A percentile compares a stretch with the other conserved stretches of the same genome.
phyloP scores from a whole-genome alignment of 2,113 vertebrate species.

The Gymnocephalus cernua region DNA sequence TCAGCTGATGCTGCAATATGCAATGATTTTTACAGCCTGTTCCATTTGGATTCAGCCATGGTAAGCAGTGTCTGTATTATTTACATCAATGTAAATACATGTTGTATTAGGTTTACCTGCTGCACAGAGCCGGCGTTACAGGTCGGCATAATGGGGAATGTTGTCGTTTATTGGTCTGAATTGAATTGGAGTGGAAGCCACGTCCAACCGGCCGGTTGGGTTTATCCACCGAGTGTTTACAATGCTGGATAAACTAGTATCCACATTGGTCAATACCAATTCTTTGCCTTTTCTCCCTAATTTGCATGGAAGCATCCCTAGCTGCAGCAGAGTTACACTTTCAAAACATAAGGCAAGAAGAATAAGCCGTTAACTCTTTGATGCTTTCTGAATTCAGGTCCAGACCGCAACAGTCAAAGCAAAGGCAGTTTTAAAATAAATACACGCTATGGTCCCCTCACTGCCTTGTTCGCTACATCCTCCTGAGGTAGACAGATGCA shows the following conservation, averaged over 20 bases:
- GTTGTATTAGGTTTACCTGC: background rate
- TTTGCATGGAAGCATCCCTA: slow-evolving; percentile 41
- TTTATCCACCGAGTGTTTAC: too few relatives aligned
- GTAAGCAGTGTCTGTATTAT: background rate
- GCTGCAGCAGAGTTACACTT: slow-evolving; percentile 35
- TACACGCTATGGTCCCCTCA: slow-evolving; percentile 49
- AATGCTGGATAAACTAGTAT: background rate
- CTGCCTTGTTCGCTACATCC: slow-evolving; percentile 67
- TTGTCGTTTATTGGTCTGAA: background rate
- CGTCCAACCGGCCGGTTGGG: fast-evolving
- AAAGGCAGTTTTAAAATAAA: slow-evolving; percentile 80
- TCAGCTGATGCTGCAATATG: background rate
- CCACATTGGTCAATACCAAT: background rate
- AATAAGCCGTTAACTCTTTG: slow-evolving; percentile 5
- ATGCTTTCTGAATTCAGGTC: slow-evolving; percentile 31
- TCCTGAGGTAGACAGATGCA: slow-evolving; percentile 75
- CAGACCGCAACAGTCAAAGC: slow-evolving; percentile 56
- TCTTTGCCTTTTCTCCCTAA: background rate
- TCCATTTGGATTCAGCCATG: background rate
- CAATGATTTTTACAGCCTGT: too few relatives aligned
- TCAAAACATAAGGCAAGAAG: slow-evolving; percentile 53
- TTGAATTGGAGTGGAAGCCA: background rate
- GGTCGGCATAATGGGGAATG: background rate
- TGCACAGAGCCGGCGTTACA: background rate
- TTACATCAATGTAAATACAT: background rate